Conservation (phyloP, 92 coral and sea anemone species). For the Palythoa grandis region DNA sequence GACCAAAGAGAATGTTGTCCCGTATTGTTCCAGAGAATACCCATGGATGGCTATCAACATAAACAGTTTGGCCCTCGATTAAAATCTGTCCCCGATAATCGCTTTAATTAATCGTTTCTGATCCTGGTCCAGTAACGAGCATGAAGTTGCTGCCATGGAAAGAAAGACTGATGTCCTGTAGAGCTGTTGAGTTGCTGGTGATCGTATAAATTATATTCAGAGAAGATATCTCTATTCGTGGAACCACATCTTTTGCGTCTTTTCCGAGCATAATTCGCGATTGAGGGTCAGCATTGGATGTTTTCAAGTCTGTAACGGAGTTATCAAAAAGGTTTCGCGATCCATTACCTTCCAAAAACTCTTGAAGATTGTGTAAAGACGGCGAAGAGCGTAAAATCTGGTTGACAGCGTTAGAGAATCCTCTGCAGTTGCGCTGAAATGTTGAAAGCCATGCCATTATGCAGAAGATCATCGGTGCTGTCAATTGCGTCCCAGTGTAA, state of each 20-base stretch:
- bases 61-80: conserved; percentile 3
- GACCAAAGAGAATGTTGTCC: conserved; percentile 22
- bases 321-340: too few species aligned
- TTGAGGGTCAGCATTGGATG: neutral
- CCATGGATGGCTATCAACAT: conserved; percentile 11
- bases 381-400: neutral
- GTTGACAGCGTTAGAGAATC: neutral
- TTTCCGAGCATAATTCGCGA: neutral
- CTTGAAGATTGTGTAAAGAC: conserved; percentile 1
- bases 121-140: neutral
- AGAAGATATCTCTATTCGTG: neutral
- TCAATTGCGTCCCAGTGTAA: neutral
- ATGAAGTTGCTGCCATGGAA: neutral
- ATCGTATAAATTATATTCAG: neutral
- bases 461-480: neutral
- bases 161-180: conserved; percentile 12
- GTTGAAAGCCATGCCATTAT: neutral
- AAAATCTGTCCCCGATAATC: neutral
- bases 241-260: neutral
- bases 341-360: neutral
- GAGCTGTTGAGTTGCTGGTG: neutral
- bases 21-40: conserved; percentile 23
- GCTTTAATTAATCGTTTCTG: neutral
- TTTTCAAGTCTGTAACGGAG: neutral
- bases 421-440: neutral